Evolutionary conservation across 1,140 invertebrate species (phyloP).

Genomic region (Orchestia grillus): DNA sequence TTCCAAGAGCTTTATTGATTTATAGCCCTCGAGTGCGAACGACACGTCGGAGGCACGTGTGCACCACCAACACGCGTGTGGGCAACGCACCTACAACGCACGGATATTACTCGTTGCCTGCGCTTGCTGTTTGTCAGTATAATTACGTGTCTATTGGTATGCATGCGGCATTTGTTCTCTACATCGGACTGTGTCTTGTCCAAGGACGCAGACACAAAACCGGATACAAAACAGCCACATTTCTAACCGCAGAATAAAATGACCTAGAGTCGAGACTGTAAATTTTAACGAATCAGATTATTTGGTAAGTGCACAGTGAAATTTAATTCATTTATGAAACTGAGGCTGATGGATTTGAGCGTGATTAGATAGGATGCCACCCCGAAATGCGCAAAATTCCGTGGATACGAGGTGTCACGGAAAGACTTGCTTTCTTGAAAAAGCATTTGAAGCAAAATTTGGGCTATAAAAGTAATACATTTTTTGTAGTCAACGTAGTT

Average conservation of each 20-base stretch:
- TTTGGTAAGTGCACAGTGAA: too few relatives aligned
- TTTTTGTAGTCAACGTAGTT: not conserved
- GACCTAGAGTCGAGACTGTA: too few relatives aligned
- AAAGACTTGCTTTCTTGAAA: too few relatives aligned
- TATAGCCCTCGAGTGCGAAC: not conserved
- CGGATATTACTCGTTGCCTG: not conserved
- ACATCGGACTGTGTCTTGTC: too few relatives aligned
- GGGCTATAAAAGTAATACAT: not conserved
- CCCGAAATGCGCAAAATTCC: not conserved
- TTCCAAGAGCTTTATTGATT: constrained; percentile 1
- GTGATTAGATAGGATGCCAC: too few relatives aligned
- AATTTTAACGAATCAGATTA: too few relatives aligned
- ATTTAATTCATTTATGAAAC: too few relatives aligned
- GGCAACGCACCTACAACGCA: not conserved
- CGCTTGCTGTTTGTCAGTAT: not conserved
- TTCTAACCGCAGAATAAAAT: too few relatives aligned
- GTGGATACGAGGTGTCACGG: not conserved
- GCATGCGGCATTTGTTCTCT: too few relatives aligned
- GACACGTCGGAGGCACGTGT: not conserved
- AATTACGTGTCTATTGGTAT: not conserved
- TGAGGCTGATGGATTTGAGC: too few relatives aligned
- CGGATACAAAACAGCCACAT: too few relatives aligned
- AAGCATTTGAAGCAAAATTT: not conserved
- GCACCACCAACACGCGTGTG: not conserved
- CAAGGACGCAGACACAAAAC: too few relatives aligned